Conservation (phyloP, 2,888 invertebrate species). For the Sphaeridia pumilis region DNA sequence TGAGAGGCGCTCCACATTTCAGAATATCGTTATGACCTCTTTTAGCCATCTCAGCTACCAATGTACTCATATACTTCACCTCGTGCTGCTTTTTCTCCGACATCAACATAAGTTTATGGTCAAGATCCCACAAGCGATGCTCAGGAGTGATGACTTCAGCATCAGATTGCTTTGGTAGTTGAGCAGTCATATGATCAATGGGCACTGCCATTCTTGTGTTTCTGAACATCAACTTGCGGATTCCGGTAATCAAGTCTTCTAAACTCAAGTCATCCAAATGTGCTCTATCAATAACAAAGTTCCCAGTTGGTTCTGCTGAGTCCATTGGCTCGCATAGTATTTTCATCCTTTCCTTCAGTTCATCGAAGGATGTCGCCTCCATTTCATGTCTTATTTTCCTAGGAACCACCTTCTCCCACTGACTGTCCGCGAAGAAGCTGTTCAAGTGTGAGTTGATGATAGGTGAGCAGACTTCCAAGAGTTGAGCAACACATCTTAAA, state of each 20-base stretch:
- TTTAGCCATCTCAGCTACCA: constrained; percentile 47
- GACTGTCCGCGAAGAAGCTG: constrained; percentile 54
- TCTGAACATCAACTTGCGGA: not conserved
- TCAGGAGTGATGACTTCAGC: not conserved
- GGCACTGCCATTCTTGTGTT: not conserved
- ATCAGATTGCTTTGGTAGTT: not conserved
- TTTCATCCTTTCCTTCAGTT: not conserved
- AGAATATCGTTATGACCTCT: not conserved
- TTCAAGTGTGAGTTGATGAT: constrained; percentile 69
- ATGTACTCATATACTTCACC: constrained; percentile 53
- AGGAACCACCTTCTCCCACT: constrained; percentile 54
- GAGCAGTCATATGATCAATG: not conserved
- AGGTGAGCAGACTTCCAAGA: constrained; percentile 49
- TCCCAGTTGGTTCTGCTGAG: not conserved
- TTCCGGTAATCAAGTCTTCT: not conserved
- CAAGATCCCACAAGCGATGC: constrained; percentile 20
- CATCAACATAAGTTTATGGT: constrained; percentile 48
- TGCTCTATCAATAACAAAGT: too few relatives aligned
- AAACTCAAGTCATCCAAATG: not conserved
- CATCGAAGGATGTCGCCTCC: constrained; percentile 34
- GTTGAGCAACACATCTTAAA: constrained; percentile 37
- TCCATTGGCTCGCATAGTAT: not conserved
- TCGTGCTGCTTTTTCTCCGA: constrained; percentile 70
- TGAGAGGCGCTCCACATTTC: not conserved
- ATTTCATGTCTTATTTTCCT: constrained; percentile 45